These are phyloP conservation scores for Monoplex corrugatus DNA, from an alignment of 2,888 invertebrate species.

Conservation along the genomic window DNA sequence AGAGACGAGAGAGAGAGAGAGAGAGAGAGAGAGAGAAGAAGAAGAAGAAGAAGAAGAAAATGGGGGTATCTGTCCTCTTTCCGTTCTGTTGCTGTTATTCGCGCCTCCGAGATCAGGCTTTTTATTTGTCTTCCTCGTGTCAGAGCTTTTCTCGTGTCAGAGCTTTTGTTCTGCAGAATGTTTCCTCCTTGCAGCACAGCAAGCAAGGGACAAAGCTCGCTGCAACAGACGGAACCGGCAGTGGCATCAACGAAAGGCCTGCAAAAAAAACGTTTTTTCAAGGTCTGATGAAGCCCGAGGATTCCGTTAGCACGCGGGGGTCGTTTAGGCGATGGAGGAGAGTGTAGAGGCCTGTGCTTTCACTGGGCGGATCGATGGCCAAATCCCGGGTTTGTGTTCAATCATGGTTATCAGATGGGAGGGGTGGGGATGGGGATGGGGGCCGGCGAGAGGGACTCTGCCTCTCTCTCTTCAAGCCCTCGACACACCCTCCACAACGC, in stretches of 20 bases:
- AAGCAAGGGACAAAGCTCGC: not conserved
- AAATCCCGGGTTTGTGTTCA: conserved; percentile 39
- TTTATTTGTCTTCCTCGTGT: no score
- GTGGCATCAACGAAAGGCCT: not conserved
- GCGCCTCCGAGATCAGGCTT: no score
- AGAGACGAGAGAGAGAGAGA: no score
- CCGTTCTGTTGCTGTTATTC: no score
- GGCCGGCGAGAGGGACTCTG: not conserved
- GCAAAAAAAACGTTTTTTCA: not conserved
- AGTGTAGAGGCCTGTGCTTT: not conserved
- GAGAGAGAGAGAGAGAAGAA: not conserved
- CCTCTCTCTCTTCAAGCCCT: not conserved
- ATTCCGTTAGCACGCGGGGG: no score
- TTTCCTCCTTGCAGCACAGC: no score
- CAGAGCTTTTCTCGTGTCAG: no score
- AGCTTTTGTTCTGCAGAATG: no score
- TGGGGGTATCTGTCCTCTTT: no score
- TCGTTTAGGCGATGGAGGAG: not conserved
- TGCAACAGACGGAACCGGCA: not conserved
- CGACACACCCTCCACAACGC: not conserved
- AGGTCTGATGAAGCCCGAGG: no score
- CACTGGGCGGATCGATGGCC: conserved; percentile 11
- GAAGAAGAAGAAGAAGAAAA: not conserved
- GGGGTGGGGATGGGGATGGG: not conserved
- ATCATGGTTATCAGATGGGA: conserved; percentile 31